Evolutionary conservation across 2,888 invertebrate genomes (phyloP).

Genomic region (Chymomyza procnemis): DNA sequence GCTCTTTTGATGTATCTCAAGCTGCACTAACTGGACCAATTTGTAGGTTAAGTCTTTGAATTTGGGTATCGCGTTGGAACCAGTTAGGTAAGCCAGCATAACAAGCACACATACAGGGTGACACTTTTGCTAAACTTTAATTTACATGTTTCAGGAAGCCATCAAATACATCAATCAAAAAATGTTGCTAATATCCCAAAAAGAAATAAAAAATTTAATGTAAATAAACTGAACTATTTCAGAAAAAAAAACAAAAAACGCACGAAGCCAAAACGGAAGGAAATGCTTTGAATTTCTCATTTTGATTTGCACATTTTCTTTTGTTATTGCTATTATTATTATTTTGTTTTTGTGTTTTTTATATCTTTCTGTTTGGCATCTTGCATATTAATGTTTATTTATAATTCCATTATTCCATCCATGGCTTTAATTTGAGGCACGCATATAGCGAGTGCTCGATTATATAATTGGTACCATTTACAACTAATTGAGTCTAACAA

Average conservation of each 20-base stretch:
- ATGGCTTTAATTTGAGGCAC: constrained; percentile 58
- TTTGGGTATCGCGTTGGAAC: background rate
- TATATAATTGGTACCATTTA: constrained; percentile 37
- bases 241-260: too few species aligned
- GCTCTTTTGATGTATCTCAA: background rate
- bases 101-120: background rate
- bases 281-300: constrained; percentile 48
- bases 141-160: constrained; percentile 4
- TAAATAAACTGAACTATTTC: constrained; percentile 14
- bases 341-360: constrained; percentile 15
- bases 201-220: constrained; percentile 11
- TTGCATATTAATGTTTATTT: constrained; percentile 62
- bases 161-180: constrained; percentile 25
- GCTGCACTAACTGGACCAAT: background rate
- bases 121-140: background rate
- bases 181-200: constrained; percentile 41
- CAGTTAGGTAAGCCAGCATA: background rate
- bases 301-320: constrained; percentile 43
- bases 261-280: constrained; percentile 57
- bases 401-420: constrained; percentile 47
- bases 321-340: too few species aligned
- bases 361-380: constrained; percentile 19
- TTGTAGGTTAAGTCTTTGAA: background rate
- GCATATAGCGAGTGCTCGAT: constrained; percentile 36
- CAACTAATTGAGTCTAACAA: constrained; percentile 2